Evolutionary conservation across 2,113 vertebrate genomes (phyloP), one percentile per base, ranked within the genome.

Genomic region (Marmota flaviventris): DNA sequence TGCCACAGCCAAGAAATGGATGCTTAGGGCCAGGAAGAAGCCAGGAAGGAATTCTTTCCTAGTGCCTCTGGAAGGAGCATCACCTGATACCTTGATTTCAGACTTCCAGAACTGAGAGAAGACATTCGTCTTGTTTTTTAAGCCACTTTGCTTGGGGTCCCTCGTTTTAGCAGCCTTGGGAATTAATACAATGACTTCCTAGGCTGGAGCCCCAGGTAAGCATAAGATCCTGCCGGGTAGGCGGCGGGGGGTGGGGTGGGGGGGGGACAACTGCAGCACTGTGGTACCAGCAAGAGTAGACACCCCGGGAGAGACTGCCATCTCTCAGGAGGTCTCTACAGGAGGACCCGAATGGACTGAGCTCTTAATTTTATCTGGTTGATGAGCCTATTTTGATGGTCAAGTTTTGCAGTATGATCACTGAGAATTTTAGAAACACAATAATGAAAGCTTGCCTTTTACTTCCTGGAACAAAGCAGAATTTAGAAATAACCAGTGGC

Each of bases 341-440:
- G 1, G 32, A 39, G 25, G 42, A 32, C 37, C 18, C 20, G 39
- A 90, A 72, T 17, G 70, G 63, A 32, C 4, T 37, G 45, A 87
- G 37, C 12, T 67, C 67, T 22, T 61, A 48, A 72, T 92, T 45
- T 69, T 2, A 53, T 85, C 42, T 32, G 63, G 51, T 25, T 77
- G 76, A 69, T 53, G n/a, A 70, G n/a, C 25, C 42, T 61, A 77
- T 61, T 86, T 14, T 58, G 63, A 89, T 58, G 27, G 63, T 73
- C n/a, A 53, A 83, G 39, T 93, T 93, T 87, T 69, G 32, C 63
- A 69, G 58, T 20, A 69, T 67, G 72, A 53, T 91, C 77, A 96
- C 0, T 27, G 25, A 79, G 81, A 75, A 61, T 88, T 56, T 79
- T 82, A 77, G 82, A 92, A 70, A 88, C 32, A 65, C 51, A 85